Evolutionary conservation across 2,888 invertebrate genomes (phyloP), one percentile per base, ranked within the genome.

Genomic region (Margaritifera margaritifera): DNA sequence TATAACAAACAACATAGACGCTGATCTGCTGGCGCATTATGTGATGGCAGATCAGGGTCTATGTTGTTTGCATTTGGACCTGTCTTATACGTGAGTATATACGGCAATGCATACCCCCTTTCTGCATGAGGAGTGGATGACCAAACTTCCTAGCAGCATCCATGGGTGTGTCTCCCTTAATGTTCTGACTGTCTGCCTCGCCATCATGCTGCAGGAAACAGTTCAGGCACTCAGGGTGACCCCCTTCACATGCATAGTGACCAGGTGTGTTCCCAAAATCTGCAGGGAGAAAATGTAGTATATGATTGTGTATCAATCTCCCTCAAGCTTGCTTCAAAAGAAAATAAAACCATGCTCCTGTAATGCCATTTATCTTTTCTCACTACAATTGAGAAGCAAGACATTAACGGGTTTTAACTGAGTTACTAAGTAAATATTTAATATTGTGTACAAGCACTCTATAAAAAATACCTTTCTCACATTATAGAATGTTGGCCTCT

Each of bases 191-290:
- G 42, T 76, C 78, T 42, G 84, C 75, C 62, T 81, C 81, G 1
- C 84, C 88, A 58, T 82, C 85, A 75, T 89, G 88, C 57, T 86
- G 86, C 22, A 88, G 71, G 66, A 84, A 85, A 73, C 89, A 89
- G 77, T 87, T 88, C 54, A 88, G 82, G 71, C 87, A 88, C n/a
- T 84, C 83, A 11, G 87, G 86, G 53, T 83, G 82, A 0, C 88
- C 88, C 25, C 78, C 81, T 60, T 85, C 83, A 53, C 83, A 83
- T 4, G 89, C 88, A 72, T 82, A 86, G 68, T 89, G 89, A 2
- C 83, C 84, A 19, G 86, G 82, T 8, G 87, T 87, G 77, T 87
- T 87, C 6, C 87, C 88, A 78, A 79, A 80, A 68, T 83, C 85
- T 85, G 73, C 6, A 58, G 56, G 18, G 22, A 15, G 20, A 55